Evolutionary conservation across 37 sponge, comb jelly and placozoan genomes (phyloP), one percentile per base, ranked within the genome.

Genomic region (Oopsacas minuta): DNA sequence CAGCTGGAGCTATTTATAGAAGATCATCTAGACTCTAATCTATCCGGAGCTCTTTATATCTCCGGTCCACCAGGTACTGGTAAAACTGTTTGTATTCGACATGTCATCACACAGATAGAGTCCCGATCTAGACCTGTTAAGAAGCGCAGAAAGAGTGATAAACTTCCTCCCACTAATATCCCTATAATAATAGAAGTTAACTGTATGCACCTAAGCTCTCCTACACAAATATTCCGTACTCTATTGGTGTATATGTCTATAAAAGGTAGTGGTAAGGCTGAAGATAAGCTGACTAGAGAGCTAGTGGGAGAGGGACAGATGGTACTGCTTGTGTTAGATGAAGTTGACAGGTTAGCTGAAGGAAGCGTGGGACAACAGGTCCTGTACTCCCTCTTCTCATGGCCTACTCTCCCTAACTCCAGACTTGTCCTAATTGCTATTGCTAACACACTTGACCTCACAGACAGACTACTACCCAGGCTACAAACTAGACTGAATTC

Each of bases 21-120:
- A 37, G 35, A 52, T 1, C 86, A 88, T 52, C 83, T 96, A 37
- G 37, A 35, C 17, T 37, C n/a, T 8, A 37, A 46, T 8, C 46
- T 36, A 1, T 42, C 94, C 23, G 97, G 91, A 10, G 83, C 92
- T 0, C 87, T 96, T 35, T 96, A 94, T 81, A 52, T 96, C 0
- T 91, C 93, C 1, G 97, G 97, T 0, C 89, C 97, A 22, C 97
- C 97, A 20, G 97, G 97, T 0, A 96, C 97, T 0, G 97, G 97
- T 0, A 96, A 96, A 83, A 89, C 92, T 15, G 94, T 90, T 0
- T 92, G 90, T 37, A 37, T 96, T 37, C 84, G 85, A 23, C 86
- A 91, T 39, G 46, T 91, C 36, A 52, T 93, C 25, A 39, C 32
- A 25, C 75, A 61, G 75, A 12, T 61, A 25, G 28, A 61, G 75